Conservation (phyloP, 1,140 invertebrate genomes). For the Ephestia elutella region DNA sequence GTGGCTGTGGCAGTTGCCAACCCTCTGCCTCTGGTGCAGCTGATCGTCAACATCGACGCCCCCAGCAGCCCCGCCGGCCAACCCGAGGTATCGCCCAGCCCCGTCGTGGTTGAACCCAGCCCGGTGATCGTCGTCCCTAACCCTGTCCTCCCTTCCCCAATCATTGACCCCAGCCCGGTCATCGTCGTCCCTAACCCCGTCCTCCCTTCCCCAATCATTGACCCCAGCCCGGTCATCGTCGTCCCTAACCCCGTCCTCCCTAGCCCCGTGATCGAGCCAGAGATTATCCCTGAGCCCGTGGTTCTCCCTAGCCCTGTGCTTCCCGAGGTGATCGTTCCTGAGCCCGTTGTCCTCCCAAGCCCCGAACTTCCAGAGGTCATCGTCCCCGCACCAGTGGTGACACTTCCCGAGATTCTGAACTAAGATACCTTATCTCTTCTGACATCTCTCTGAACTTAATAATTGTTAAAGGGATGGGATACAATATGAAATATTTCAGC, state of each 20-base stretch:
- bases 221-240: not conserved
- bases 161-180: not conserved
- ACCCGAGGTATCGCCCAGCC: constrained; percentile 10
- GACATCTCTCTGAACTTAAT: too few relatives aligned
- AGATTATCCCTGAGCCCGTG: constrained; percentile 19
- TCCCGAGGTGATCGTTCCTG: constrained; percentile 18
- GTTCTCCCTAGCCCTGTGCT: constrained; percentile 19
- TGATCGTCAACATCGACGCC: constrained; percentile 36
- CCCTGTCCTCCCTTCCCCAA: constrained; percentile 1
- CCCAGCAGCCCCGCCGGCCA: constrained; percentile 10
- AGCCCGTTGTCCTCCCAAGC: constrained; percentile 16
- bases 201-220: too few relatives aligned
- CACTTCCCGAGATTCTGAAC: constrained; percentile 7
- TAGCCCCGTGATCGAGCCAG: not conserved
- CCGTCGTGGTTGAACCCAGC: constrained; percentile 8
- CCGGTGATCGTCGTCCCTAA: constrained; percentile 14
- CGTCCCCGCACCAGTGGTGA: not conserved
- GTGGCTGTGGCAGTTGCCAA: constrained; percentile 34
- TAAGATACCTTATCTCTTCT: too few relatives aligned
- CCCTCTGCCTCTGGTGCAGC: constrained; percentile 39
- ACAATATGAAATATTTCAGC: too few relatives aligned
- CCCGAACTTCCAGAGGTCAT: constrained; percentile 5
- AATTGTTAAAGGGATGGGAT: too few relatives aligned
- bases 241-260: constrained; percentile 24
- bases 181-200: constrained; percentile 15